Conservation (phyloP, 1,140 invertebrate species). For the Drosophila novamexicana region DNA sequence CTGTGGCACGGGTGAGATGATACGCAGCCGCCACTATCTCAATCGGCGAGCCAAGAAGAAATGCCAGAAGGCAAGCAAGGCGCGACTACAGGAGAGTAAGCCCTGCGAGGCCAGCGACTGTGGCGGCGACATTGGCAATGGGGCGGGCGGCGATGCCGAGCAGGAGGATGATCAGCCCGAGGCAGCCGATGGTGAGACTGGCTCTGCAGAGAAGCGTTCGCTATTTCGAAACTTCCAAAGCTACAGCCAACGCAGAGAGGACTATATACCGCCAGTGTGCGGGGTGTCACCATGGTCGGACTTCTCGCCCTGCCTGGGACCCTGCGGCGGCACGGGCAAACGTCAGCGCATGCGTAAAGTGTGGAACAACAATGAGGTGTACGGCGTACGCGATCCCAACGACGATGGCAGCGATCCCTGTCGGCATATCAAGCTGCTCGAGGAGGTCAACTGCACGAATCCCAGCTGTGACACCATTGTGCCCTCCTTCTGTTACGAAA, state of each 20-base stretch:
- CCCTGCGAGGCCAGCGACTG: slow-evolving; percentile 70
- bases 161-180: slow-evolving; percentile 25
- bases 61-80: slow-evolving; percentile 77
- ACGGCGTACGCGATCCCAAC: slow-evolving; percentile 60
- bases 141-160: slow-evolving; percentile 13
- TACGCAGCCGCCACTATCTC: slow-evolving; percentile 65
- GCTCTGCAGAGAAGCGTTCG: slow-evolving; percentile 54
- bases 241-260: slow-evolving; percentile 74
- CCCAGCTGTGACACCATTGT: slow-evolving; percentile 86
- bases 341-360: slow-evolving; percentile 72
- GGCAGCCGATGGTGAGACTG: slow-evolving; percentile 28
- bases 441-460: slow-evolving; percentile 85
- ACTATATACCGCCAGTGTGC: slow-evolving; percentile 86
- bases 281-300: slow-evolving; percentile 89
- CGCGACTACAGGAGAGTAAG: slow-evolving; percentile 60
- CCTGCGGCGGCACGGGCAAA: slow-evolving; percentile 85
- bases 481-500: slow-evolving; percentile 73
- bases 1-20: slow-evolving; percentile 85
- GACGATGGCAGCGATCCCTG: slow-evolving; percentile 83
- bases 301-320: slow-evolving; percentile 90
- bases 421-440: slow-evolving; percentile 75
- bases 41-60: slow-evolving; percentile 77
- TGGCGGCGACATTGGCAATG: slow-evolving; percentile 70
- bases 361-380: slow-evolving; percentile 81
- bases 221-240: slow-evolving; percentile 76